Evolutionary conservation across 2,797 vertebrate genomes (phyloP).

Genomic region (Lophotriccus pileatus): DNA sequence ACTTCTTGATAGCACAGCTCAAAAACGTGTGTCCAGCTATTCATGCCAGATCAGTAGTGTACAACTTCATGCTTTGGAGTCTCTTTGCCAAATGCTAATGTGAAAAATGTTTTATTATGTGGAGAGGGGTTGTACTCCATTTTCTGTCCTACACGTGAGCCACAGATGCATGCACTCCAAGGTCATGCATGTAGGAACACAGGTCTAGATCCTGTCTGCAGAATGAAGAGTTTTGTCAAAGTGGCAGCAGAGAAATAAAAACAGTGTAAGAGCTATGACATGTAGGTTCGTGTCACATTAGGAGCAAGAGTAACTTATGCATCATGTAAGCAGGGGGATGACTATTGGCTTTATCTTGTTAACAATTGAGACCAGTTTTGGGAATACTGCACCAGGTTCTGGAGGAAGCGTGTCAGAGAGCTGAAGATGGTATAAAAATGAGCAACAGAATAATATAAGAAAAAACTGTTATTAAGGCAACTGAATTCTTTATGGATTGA

Average conservation of each 20-base stretch:
- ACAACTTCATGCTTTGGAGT: neutral
- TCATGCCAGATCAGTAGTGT: neutral
- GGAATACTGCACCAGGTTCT: neutral
- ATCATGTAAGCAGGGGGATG: neutral
- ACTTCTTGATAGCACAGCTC: neutral
- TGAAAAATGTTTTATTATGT: neutral
- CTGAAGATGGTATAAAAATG: neutral
- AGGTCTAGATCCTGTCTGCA: neutral
- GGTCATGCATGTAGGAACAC: neutral
- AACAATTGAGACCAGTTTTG: neutral
- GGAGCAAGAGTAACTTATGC: neutral
- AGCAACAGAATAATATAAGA: neutral
- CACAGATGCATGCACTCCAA: neutral
- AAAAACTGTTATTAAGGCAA: neutral
- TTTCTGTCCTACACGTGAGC: neutral
- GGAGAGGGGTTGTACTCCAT: neutral
- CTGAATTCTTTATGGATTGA: neutral
- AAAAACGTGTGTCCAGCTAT: neutral
- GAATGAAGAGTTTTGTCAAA: neutral
- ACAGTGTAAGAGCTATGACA: neutral
- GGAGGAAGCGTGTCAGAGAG: neutral
- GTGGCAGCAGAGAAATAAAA: neutral
- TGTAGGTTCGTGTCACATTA: rapidly evolving
- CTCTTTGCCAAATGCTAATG: neutral
- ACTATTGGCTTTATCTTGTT: neutral